Percentiles rank a stretch among this genome's conserved stretches.
Conservation (phyloP, 2,797 vertebrate genomes). For the Smutsia gigantea region DNA sequence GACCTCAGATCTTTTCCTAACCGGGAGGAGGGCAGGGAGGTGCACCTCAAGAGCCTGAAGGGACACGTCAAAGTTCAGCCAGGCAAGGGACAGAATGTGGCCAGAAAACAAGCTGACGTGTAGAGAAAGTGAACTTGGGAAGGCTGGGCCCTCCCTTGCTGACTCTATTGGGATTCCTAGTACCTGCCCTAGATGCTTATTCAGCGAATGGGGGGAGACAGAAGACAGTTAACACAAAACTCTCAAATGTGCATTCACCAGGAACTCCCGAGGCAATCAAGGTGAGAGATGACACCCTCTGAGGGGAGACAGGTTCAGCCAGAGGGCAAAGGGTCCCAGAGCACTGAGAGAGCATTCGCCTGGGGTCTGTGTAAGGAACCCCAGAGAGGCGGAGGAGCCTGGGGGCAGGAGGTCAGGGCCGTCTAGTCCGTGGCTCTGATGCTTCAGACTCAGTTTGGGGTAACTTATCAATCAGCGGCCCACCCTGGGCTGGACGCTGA, state of each 20-base stretch:
- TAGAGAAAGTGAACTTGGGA: background rate
- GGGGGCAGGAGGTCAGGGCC: background rate
- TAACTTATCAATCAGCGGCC: background rate
- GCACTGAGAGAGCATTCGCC: too few species aligned
- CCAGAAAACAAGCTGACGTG: background rate
- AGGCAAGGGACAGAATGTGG: background rate
- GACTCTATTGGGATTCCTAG: background rate
- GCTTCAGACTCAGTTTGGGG: background rate
- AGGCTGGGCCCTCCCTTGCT: rapidly evolving
- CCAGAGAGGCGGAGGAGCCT: too few species aligned
- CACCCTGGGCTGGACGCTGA: background rate
- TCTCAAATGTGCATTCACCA: background rate
- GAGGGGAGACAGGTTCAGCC: background rate
- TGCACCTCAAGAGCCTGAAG: background rate
- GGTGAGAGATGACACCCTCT: background rate
- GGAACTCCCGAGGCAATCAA: background rate
- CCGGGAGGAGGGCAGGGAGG: rapidly evolving
- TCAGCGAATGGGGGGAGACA: too few species aligned
- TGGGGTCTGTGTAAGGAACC: rapidly evolving
- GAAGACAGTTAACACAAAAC: background rate
- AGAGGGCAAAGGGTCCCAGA: background rate
- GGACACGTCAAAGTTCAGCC: background rate
- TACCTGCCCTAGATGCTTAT: background rate
- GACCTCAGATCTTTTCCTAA: background rate
- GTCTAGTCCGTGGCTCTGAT: background rate